Conservation (phyloP, 1,140 invertebrate genomes). For the Drosophila santomea region DNA sequence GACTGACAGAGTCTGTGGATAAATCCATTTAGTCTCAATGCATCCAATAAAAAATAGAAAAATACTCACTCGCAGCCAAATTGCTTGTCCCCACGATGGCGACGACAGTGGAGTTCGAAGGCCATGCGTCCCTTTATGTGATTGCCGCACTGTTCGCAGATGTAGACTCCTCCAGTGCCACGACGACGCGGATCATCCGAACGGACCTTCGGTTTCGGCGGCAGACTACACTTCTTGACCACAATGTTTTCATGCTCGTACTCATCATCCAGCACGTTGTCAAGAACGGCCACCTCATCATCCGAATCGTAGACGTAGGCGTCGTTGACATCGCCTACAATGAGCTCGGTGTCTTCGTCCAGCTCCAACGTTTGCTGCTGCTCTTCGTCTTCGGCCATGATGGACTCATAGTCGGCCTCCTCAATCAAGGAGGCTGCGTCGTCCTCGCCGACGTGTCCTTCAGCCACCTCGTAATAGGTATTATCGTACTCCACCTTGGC, state of each 20-base stretch:
- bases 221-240: slow-evolving; percentile 64
- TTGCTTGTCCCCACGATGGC: slow-evolving; percentile 72
- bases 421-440: slow-evolving; percentile 53
- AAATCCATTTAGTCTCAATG: not conserved
- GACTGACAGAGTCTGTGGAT: slow-evolving; percentile 65
- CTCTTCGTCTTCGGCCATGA: slow-evolving; percentile 54
- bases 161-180: slow-evolving; percentile 65
- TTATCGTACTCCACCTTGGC: slow-evolving; percentile 59
- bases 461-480: slow-evolving; percentile 33
- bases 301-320: slow-evolving; percentile 66
- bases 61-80: slow-evolving; percentile 71
- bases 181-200: slow-evolving; percentile 58
- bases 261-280: slow-evolving; percentile 69
- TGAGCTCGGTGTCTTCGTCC: slow-evolving; percentile 49
- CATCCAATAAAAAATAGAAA: not conserved
- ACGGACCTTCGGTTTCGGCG: slow-evolving; percentile 62
- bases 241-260: slow-evolving; percentile 66
- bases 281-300: slow-evolving; percentile 68
- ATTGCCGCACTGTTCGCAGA: slow-evolving; percentile 74
- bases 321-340: slow-evolving; percentile 58
- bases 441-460: slow-evolving; percentile 50
- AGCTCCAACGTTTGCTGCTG: slow-evolving; percentile 38
- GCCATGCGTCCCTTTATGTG: slow-evolving; percentile 73
- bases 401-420: slow-evolving; percentile 64
- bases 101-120: slow-evolving; percentile 71